These are phyloP conservation scores for Pogonognathellus flavescens DNA, from an alignment of 1,140 invertebrate species.

Conservation along the genomic window DNA sequence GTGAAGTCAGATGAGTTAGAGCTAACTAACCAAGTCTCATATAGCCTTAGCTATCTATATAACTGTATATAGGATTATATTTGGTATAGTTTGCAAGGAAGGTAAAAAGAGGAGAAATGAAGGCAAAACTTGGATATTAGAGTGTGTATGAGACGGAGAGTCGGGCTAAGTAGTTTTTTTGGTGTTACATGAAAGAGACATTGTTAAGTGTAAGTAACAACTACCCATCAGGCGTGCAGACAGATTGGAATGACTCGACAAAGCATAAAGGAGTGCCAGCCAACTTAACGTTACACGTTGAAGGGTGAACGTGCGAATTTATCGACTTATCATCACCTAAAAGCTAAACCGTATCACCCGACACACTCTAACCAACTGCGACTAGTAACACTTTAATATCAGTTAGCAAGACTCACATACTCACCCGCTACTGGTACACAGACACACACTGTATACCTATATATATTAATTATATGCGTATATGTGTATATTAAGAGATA, in stretches of 20 bases:
- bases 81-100: neutral
- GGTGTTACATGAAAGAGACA: slow-evolving; percentile 6
- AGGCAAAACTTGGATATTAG: neutral
- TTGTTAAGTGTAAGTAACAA: slow-evolving; percentile 47
- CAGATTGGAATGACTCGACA: slow-evolving; percentile 36
- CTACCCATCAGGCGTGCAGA: neutral
- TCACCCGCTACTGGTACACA: no score
- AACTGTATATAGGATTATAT: neutral
- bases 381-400: neutral
- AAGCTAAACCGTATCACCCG: slow-evolving; percentile 38
- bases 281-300: slow-evolving; percentile 11
- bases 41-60: no score
- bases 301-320: slow-evolving; percentile 48
- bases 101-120: neutral
- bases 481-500: no score
- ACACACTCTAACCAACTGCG: neutral
- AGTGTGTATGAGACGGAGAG: neutral
- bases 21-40: no score
- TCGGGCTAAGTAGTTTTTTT: neutral
- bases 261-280: slow-evolving; percentile 40
- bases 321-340: slow-evolving; percentile 45
- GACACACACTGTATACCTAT: no score
- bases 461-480: no score
- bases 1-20: slow-evolving; percentile 12
- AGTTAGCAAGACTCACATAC: no score